Conservation (phyloP, 2,888 invertebrate species). For the Synergus japonicus region DNA sequence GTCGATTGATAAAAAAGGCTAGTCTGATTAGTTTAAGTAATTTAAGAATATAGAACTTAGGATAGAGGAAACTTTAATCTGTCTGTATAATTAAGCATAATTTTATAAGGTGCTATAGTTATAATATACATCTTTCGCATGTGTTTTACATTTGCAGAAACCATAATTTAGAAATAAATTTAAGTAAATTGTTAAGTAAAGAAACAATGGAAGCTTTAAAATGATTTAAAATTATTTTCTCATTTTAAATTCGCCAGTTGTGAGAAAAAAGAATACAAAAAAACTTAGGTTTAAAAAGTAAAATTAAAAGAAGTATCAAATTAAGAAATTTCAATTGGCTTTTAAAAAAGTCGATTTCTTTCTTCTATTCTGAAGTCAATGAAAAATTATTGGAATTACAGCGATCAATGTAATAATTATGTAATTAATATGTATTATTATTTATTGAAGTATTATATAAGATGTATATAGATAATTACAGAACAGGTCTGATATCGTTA, state of each 20-base stretch:
- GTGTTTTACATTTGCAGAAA: background rate
- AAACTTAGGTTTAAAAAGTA: too few species aligned
- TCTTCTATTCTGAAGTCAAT: background rate
- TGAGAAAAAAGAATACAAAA: background rate
- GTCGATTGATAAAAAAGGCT: slow-evolving; percentile 39
- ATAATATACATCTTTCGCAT: background rate
- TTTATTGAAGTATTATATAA: slow-evolving; percentile 64
- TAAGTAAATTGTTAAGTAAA: background rate
- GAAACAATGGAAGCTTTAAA: background rate
- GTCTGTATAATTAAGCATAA: background rate
- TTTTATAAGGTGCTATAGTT: background rate
- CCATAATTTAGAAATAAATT: background rate
- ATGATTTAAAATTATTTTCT: too few species aligned
- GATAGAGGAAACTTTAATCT: background rate
- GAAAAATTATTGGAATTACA: background rate
- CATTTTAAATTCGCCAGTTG: too few species aligned
- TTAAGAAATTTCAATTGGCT: background rate
- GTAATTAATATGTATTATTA: slow-evolving; percentile 46
- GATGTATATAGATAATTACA: slow-evolving; percentile 49
- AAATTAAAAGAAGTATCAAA: background rate
- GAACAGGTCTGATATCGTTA: background rate
- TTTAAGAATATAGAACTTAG: background rate
- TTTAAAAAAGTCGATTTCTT: background rate
- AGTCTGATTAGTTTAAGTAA: slow-evolving; percentile 35
- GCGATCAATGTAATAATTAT: background rate